These are phyloP conservation scores for Dermatemys mawii DNA, from an alignment of 2,113 vertebrate genomes.

Conservation along the genomic window DNA sequence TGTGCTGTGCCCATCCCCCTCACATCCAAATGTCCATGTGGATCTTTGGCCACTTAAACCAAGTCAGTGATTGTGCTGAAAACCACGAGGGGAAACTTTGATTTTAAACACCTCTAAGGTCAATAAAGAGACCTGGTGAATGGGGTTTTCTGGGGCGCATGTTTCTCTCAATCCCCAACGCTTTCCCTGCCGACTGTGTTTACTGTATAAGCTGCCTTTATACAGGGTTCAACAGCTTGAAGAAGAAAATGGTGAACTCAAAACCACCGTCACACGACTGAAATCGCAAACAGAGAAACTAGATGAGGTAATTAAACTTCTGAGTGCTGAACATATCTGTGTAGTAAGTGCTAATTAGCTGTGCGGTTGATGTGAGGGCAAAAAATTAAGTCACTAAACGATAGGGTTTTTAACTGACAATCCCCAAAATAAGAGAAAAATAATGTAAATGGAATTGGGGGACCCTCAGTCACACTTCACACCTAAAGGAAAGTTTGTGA, in stretches of 20 bases:
- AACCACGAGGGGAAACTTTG: background rate
- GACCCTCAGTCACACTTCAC: background rate
- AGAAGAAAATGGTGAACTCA: constrained; percentile 90
- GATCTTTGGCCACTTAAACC: background rate
- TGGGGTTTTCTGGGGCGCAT: background rate
- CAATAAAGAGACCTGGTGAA: background rate
- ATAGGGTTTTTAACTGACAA: background rate
- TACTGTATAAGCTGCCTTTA: background rate
- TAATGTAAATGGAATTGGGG: background rate
- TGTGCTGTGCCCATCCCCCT: background rate
- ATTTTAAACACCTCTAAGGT: background rate
- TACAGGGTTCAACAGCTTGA: constrained; percentile 90
- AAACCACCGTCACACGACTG: constrained; percentile 82
- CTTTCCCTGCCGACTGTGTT: background rate
- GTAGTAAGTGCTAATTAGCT: background rate
- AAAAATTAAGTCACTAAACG: fast-evolving
- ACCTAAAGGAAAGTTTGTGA: background rate
- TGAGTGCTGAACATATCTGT: background rate
- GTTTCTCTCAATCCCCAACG: background rate
- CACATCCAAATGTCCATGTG: background rate
- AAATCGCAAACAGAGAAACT: constrained; percentile 92
- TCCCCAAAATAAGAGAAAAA: background rate
- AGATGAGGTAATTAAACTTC: constrained; percentile 86
- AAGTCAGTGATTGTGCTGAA: background rate
- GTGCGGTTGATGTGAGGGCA: background rate